Evolutionary conservation across 1,140 invertebrate species (phyloP).

Genomic region (Bombus breviceps): DNA sequence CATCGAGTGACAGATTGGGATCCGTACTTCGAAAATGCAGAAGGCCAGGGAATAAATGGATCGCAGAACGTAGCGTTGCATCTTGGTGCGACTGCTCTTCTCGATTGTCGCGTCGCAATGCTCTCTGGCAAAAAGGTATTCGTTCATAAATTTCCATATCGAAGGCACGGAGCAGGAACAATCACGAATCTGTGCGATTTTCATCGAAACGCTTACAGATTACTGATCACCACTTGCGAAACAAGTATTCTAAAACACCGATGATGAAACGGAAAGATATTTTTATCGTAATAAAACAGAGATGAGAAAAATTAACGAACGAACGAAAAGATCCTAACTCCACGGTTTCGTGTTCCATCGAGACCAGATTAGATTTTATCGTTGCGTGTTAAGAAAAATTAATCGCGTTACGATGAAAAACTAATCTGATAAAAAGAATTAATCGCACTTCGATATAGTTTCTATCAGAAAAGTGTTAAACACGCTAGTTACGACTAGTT

Average conservation of each 20-base stretch:
- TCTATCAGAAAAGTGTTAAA: too few relatives aligned
- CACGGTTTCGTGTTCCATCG: too few relatives aligned
- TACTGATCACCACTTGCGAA: neutral
- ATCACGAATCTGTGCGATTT: neutral
- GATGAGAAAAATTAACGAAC: too few relatives aligned
- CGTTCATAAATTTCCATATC: neutral
- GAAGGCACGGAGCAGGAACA: neutral
- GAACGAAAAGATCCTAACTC: too few relatives aligned
- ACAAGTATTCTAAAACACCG: neutral
- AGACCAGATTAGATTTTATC: too few relatives aligned
- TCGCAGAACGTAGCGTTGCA: conserved; percentile 80
- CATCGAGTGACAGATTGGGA: conserved; percentile 84
- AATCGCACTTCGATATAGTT: too few relatives aligned
- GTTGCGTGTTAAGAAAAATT: too few relatives aligned
- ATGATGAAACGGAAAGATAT: neutral
- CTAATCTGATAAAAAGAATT: too few relatives aligned
- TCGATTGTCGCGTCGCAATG: conserved; percentile 83
- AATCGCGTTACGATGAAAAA: too few relatives aligned
- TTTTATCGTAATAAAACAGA: neutral
- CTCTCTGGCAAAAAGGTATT: conserved; percentile 82
- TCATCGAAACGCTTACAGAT: neutral
- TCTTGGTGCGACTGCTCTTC: conserved; percentile 80
- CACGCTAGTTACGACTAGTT: too few relatives aligned
- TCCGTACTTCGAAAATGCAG: conserved; percentile 88
- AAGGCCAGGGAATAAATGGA: conserved; percentile 81